Evolutionary conservation across 2,888 invertebrate genomes (phyloP), one percentile per base, ranked within the genome.

Genomic region (Heliconius ismenius): DNA sequence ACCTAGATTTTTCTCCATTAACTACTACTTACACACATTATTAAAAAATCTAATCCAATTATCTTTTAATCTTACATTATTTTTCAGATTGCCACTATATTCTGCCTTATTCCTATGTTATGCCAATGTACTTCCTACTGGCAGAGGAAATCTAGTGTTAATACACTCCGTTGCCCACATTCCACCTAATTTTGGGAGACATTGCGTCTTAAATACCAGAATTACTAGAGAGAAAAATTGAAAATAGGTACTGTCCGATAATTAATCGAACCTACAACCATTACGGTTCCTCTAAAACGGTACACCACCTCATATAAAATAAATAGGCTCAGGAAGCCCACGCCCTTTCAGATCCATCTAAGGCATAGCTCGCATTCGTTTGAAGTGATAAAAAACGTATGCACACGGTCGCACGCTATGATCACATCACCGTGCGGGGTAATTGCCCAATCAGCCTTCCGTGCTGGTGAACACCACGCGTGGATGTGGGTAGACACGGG

Each of bases 361-460:
- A 75, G 72, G 79, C 77, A 39, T 58, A 65, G 58, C 60, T 69
- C 68, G 75, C 72, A 67, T 77, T 68, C 58, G 79, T 79, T 79
- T 79, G 79, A 79, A 79, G 79, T 79, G 73, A 79, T 79, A 79
- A 79, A 77, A 79, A 78, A 73, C 76, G 65, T 26, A 74, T 70
- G 75, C 76, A 39, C 78, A 68, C 69, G 68, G 62, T 21, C 78
- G 62, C 64, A 26, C 65, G 72, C 86, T 88, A 83, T 88, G 88
- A 88, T 88, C 88, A 87, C 77, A 88, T 88, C 88, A 87, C 76
- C 77, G 81, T 82, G 84, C 84, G 85, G 83, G 54, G 83, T 85
- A 85, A 88, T 88, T 89, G 88, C 88, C 88, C 88, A 88, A 88
- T 87, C 88, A 84, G 76, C 81, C 84, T 83, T 84, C 85, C 86